phyloP scores from a whole-genome alignment of 92 coral and sea anemone genomes.

The Micromussa lordhowensis region DNA sequence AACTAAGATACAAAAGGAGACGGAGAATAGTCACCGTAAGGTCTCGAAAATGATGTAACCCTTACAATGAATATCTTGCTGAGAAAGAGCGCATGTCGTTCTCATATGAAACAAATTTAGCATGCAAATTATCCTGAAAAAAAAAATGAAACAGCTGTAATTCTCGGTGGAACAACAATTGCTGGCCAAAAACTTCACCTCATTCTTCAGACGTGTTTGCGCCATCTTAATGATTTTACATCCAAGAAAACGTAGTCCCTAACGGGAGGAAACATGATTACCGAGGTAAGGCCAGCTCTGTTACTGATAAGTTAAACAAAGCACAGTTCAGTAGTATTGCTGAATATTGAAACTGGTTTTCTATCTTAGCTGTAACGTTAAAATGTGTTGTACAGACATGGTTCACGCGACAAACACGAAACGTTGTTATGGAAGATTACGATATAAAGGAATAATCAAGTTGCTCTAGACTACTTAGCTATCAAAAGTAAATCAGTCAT shows the following conservation, averaged over 20 bases:
- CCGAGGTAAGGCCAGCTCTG: neutral
- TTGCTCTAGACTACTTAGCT: neutral
- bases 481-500: neutral
- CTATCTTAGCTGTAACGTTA: neutral
- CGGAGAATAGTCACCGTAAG: neutral
- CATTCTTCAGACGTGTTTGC: neutral
- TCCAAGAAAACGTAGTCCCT: neutral
- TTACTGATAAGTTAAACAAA: neutral
- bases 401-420: neutral
- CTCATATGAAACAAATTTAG: neutral
- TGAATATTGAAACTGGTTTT: neutral
- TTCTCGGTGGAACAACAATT: neutral
- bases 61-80: constrained; percentile 4
- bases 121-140: constrained; percentile 30
- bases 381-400: neutral
- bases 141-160: constrained; percentile 27
- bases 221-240: neutral
- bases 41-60: neutral
- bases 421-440: neutral
- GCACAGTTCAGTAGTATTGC: neutral
- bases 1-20: neutral
- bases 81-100: neutral
- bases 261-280: neutral
- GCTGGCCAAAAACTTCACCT: neutral
- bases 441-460: too few relatives aligned